Evolutionary conservation across 2,797 vertebrate species (phyloP).

Genomic region (Salmo trutta): DNA sequence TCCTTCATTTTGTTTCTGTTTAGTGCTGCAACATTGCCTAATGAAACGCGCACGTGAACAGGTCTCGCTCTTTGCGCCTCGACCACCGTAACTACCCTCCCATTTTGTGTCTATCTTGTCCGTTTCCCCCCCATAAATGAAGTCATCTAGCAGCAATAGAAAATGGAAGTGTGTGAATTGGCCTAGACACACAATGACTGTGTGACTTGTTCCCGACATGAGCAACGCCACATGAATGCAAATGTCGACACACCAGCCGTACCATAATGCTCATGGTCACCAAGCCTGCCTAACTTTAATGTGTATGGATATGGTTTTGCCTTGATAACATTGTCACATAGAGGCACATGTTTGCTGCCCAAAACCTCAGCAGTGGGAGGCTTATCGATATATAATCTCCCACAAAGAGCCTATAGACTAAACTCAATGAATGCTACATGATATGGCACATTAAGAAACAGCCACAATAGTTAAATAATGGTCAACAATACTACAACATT

Average conservation of each 20-base stretch:
- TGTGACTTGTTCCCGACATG: neutral
- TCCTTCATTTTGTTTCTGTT: conserved; percentile 45
- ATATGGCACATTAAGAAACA: neutral
- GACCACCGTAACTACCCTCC: conserved; percentile 59
- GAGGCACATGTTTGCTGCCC: neutral
- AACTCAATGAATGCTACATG: neutral
- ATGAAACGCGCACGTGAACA: conserved; percentile 17
- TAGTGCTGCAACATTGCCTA: conserved; percentile 51
- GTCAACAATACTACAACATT: neutral
- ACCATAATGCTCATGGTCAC: neutral
- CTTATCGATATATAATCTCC: neutral
- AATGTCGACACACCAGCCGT: neutral
- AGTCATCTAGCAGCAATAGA: conserved; percentile 35
- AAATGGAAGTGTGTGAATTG: conserved; percentile 46
- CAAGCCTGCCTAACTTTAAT: neutral
- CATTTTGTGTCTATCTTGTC: conserved; percentile 42
- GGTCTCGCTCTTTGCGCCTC: conserved; percentile 29
- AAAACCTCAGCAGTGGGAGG: neutral
- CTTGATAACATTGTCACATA: neutral
- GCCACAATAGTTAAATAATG: neutral
- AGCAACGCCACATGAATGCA: neutral
- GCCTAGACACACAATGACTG: neutral
- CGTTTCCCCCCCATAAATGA: conserved; percentile 18
- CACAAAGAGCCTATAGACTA: neutral
- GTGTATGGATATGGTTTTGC: conserved; percentile 1